phyloP scores from a whole-genome alignment of 2,888 invertebrate species.

The Adelphocoris suturalis region DNA sequence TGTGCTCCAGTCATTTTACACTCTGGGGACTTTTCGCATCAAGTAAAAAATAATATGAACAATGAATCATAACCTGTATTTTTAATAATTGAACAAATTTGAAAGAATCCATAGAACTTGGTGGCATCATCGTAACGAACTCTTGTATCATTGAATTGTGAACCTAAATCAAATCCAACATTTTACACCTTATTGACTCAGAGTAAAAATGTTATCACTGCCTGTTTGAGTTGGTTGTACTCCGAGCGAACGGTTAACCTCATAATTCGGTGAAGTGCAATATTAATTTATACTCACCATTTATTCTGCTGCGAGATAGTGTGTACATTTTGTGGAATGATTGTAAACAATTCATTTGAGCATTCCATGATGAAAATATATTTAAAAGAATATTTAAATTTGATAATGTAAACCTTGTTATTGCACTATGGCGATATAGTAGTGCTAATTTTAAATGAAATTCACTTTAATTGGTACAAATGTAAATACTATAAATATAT shows the following conservation, averaged over 20 bases:
- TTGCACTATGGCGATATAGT: slow-evolving; percentile 48
- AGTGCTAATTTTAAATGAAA: slow-evolving; percentile 53
- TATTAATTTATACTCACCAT: slow-evolving; percentile 40
- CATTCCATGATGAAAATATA: slow-evolving; percentile 37
- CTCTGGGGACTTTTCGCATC: no score
- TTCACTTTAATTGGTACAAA: slow-evolving; percentile 70
- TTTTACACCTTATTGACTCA: background rate
- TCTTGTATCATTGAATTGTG: background rate
- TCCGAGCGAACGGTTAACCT: background rate
- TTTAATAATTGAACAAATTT: no score
- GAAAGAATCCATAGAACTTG: background rate
- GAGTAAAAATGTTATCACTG: slow-evolving; percentile 40
- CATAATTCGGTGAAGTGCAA: slow-evolving; percentile 26
- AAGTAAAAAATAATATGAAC: no score
- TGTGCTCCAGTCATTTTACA: no score
- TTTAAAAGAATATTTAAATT: slow-evolving; percentile 21
- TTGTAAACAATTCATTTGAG: background rate
- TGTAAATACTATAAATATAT: slow-evolving; percentile 72
- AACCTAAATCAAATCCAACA: background rate
- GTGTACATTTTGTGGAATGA: background rate
- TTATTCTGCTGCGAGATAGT: background rate
- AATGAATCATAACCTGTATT: no score
- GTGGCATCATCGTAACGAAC: background rate
- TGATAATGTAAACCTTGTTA: slow-evolving; percentile 49
- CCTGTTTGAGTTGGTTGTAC: background rate